A percentile compares a stretch with the other conserved stretches of the same genome.
phyloP scores from a whole-genome alignment of 2,888 invertebrate species.

The Suillia variegata region DNA sequence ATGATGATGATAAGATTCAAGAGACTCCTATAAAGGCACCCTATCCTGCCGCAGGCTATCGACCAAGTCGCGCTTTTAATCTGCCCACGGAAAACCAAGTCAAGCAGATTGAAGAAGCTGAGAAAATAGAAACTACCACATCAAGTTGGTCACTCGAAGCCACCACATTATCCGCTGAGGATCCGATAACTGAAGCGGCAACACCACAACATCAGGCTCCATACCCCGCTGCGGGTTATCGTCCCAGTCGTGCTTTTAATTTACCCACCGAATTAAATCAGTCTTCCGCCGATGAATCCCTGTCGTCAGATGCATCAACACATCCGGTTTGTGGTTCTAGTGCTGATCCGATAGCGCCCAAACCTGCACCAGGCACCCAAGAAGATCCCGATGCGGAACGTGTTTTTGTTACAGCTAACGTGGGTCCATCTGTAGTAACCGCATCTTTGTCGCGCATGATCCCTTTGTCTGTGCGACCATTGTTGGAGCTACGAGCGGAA shows the following conservation, averaged over 20 bases:
- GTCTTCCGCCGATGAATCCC: background rate
- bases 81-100: slow-evolving; percentile 40
- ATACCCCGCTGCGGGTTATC: slow-evolving; percentile 25
- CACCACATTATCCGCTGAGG: background rate
- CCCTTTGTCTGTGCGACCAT: slow-evolving; percentile 29
- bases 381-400: slow-evolving; percentile 49
- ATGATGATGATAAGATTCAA: background rate
- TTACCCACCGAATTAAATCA: slow-evolving; percentile 35
- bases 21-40: slow-evolving; percentile 32
- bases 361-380: slow-evolving; percentile 42
- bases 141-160: background rate
- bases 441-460: slow-evolving; percentile 5
- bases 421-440: slow-evolving; percentile 27
- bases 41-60: slow-evolving; percentile 48
- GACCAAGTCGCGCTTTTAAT: slow-evolving; percentile 45
- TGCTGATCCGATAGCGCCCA: slow-evolving; percentile 49
- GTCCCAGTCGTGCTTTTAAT: slow-evolving; percentile 46
- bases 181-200: background rate
- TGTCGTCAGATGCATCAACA: slow-evolving; percentile 32
- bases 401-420: slow-evolving; percentile 39
- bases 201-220: background rate
- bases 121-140: background rate
- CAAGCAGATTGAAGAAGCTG: background rate
- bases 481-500: slow-evolving; percentile 34
- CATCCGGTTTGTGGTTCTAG: slow-evolving; percentile 51